phyloP scores from a whole-genome alignment of 2,888 invertebrate genomes.

The Pegoplata infirma region DNA sequence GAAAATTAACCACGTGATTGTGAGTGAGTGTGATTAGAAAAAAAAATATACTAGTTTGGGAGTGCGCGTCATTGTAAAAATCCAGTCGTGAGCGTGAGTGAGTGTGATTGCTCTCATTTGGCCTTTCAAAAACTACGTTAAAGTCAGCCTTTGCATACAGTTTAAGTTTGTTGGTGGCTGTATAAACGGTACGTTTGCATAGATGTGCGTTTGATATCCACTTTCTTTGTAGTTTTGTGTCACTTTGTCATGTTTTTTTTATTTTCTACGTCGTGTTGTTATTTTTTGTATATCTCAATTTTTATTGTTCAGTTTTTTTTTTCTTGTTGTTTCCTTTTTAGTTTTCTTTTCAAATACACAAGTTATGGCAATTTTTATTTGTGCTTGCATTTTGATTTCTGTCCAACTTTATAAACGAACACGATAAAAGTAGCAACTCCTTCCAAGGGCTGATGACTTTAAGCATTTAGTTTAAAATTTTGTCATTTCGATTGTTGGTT shows the following conservation, averaged over 20 bases:
- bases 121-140: no score
- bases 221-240: conserved; percentile 28
- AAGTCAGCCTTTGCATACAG: no score
- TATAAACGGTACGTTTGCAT: background rate
- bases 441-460: conserved; percentile 18
- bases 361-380: conserved; percentile 51
- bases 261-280: conserved; percentile 18
- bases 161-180: background rate
- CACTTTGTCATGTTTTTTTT: conserved; percentile 45
- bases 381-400: conserved; percentile 46
- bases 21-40: no score
- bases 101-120: no score
- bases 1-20: no score
- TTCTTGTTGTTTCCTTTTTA: conserved; percentile 3
- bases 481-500: background rate
- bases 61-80: no score
- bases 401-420: conserved; percentile 31
- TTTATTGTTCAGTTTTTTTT: conserved; percentile 35
- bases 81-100: no score
- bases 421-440: conserved; percentile 20
- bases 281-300: conserved; percentile 48
- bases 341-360: conserved; percentile 16
- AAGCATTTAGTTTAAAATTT: conserved; percentile 2
- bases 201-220: background rate
- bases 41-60: no score